Evolutionary conservation across 1,140 invertebrate species (phyloP), one percentile per base, ranked within the genome.

Genomic region (Macrosteles quadrilineatus): DNA sequence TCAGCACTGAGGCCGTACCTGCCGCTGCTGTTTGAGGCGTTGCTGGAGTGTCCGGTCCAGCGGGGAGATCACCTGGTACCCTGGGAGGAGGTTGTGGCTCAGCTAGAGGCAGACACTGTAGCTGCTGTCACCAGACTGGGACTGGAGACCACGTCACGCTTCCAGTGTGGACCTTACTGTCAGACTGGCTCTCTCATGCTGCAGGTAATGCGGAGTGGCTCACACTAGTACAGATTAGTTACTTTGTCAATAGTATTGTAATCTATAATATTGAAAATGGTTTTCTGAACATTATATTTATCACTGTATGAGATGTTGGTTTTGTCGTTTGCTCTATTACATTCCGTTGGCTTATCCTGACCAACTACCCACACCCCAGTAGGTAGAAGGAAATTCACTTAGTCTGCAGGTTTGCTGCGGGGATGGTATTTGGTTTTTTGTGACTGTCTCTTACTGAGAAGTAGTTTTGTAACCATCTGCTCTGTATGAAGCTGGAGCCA

Each of bases 401-500:
- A n/a, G n/a, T n/a, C n/a, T n/a, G n/a, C n/a, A n/a, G n/a, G n/a
- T n/a, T n/a, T n/a, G n/a, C n/a, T n/a, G n/a, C n/a, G n/a, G n/a
- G n/a, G n/a, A n/a, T n/a, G n/a, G n/a, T n/a, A n/a, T n/a, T n/a
- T n/a, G n/a, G n/a, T n/a, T n/a, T n/a, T n/a, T n/a, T n/a, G n/a
- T n/a, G n/a, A n/a, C n/a, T n/a, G n/a, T n/a, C n/a, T n/a, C n/a
- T n/a, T n/a, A n/a, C n/a, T n/a, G n/a, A n/a, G n/a, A n/a, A n/a
- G n/a, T n/a, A n/a, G n/a, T n/a, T n/a, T n/a, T n/a, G n/a, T n/a
- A n/a, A n/a, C n/a, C n/a, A n/a, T n/a, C n/a, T n/a, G n/a, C n/a
- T n/a, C n/a, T n/a, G n/a, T n/a, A n/a, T n/a, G n/a, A n/a, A 93
- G 91, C 84, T 91, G 25, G 92, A 94, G 80, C 84, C 88, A 12